phyloP scores from a whole-genome alignment of 1,140 invertebrate species.

The Saxidomus purpurata region DNA sequence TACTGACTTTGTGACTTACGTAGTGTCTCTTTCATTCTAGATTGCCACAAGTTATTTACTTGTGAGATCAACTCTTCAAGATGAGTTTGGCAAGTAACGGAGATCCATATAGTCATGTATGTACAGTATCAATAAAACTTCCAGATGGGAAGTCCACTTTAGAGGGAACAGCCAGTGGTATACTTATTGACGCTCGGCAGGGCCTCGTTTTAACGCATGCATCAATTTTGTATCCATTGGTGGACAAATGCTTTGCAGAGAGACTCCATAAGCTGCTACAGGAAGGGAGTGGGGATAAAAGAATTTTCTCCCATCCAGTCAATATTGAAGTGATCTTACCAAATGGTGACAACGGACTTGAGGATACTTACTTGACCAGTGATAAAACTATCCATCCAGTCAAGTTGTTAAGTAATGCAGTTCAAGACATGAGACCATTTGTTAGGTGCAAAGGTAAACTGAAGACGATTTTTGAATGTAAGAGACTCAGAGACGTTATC shows the following conservation, averaged over 20 bases:
- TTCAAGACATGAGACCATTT: neutral
- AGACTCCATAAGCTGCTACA: slow-evolving; percentile 40
- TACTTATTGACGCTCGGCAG: slow-evolving; percentile 74
- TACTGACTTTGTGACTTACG: too few relatives aligned
- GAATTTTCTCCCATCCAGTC: neutral
- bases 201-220: slow-evolving; percentile 80
- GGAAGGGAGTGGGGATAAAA: neutral
- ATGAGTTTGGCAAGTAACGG: too few relatives aligned
- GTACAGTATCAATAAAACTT: slow-evolving; percentile 16
- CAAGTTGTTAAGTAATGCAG: slow-evolving; percentile 35
- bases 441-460: slow-evolving; percentile 41
- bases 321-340: slow-evolving; percentile 54
- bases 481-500: slow-evolving; percentile 60
- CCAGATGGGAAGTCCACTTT: slow-evolving; percentile 18
- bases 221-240: slow-evolving; percentile 71
- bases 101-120: slow-evolving; percentile 38
- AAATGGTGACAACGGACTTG: neutral
- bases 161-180: slow-evolving; percentile 75
- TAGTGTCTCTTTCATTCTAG: too few relatives aligned
- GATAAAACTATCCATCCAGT: slow-evolving; percentile 2
- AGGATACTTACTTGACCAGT: neutral
- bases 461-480: slow-evolving; percentile 64
- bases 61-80: too few relatives aligned
- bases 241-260: slow-evolving; percentile 33
- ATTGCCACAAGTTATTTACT: too few relatives aligned